These are phyloP conservation scores for Mastomys coucha DNA, from an alignment of 2,113 vertebrate species.

Conservation along the genomic window DNA sequence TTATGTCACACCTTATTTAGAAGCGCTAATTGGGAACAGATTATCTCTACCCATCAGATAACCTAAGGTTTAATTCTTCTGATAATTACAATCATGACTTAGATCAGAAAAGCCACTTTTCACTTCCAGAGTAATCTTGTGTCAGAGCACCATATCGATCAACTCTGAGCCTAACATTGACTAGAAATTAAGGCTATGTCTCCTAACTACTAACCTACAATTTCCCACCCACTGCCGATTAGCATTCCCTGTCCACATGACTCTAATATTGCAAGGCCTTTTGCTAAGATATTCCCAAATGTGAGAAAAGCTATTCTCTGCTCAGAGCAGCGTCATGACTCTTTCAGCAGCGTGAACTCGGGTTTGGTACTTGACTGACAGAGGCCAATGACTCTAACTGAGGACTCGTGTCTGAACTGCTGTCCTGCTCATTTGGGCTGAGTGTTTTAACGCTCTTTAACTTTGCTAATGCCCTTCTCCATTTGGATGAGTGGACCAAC, in stretches of 20 bases:
- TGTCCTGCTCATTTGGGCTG: slow-evolving; percentile 49
- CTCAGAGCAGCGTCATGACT: slow-evolving; percentile 15
- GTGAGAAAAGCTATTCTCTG: slow-evolving; percentile 7
- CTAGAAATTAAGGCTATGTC: not conserved
- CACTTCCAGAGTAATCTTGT: not conserved
- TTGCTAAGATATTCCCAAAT: slow-evolving; percentile 11
- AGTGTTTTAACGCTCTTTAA: slow-evolving; percentile 46
- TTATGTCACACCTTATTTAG: not conserved
- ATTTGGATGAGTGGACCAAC: slow-evolving; percentile 29
- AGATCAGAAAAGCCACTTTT: slow-evolving; percentile 26
- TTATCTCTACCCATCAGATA: not conserved
- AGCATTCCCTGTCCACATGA: not conserved
- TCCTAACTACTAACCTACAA: not conserved
- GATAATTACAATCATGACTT: not conserved
- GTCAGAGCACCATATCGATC: not conserved
- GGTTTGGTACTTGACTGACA: not conserved
- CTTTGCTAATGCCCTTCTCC: slow-evolving; percentile 16
- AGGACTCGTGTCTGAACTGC: not conserved
- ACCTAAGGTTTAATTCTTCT: slow-evolving; percentile 15
- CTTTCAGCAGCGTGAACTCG: not conserved
- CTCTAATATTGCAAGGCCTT: not conserved
- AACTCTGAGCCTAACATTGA: slow-evolving; percentile 44
- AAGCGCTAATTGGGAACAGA: not conserved
- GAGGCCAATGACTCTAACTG: slow-evolving; percentile 13
- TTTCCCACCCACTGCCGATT: not conserved